phyloP scores from a whole-genome alignment of 2,797 vertebrate species.

The Galaxias olidus region DNA sequence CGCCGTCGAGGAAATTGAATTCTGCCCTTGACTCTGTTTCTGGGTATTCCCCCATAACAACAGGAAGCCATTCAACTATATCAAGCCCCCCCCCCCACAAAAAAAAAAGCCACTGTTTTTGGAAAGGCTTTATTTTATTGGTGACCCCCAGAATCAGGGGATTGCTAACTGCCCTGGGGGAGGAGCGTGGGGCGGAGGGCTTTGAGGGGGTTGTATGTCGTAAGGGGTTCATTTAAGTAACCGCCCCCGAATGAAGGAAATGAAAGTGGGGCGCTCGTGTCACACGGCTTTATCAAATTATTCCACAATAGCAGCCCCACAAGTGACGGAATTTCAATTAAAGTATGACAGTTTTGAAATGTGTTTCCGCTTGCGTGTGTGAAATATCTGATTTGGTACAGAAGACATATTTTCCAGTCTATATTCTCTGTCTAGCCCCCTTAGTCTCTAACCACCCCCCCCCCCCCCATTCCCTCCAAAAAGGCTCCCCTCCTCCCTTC shows the following conservation, averaged over 20 bases:
- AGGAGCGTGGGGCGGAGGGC: not conserved
- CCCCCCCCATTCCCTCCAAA: slow-evolving; percentile 6
- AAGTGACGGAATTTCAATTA: slow-evolving; percentile 78
- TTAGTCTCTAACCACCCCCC: not conserved
- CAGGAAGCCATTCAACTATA: slow-evolving; percentile 42
- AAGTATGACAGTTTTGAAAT: slow-evolving; percentile 72
- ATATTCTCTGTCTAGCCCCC: slow-evolving; percentile 27
- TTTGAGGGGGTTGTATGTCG: slow-evolving; percentile 39
- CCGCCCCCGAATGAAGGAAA: slow-evolving; percentile 58
- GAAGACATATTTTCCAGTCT: slow-evolving; percentile 50
- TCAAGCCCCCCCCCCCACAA: slow-evolving; percentile 31
- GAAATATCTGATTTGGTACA: slow-evolving; percentile 24
- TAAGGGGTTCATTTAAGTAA: slow-evolving; percentile 68
- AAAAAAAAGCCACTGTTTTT: slow-evolving; percentile 19
- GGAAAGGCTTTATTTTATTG: slow-evolving; percentile 13
- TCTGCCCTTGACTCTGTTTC: slow-evolving; percentile 77
- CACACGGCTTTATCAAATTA: slow-evolving; percentile 71
- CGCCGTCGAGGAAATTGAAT: slow-evolving; percentile 80
- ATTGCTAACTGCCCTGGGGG: not conserved
- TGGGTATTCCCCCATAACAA: slow-evolving; percentile 37
- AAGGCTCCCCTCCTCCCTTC: slow-evolving; percentile 1
- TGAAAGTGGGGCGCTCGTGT: slow-evolving; percentile 68
- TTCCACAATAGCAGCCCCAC: slow-evolving; percentile 66
- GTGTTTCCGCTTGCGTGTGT: slow-evolving; percentile 50
- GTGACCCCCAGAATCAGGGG: not conserved